Evolutionary conservation across 2,797 vertebrate species (phyloP).

Genomic region (Poeciliopsis paucimaculata): DNA sequence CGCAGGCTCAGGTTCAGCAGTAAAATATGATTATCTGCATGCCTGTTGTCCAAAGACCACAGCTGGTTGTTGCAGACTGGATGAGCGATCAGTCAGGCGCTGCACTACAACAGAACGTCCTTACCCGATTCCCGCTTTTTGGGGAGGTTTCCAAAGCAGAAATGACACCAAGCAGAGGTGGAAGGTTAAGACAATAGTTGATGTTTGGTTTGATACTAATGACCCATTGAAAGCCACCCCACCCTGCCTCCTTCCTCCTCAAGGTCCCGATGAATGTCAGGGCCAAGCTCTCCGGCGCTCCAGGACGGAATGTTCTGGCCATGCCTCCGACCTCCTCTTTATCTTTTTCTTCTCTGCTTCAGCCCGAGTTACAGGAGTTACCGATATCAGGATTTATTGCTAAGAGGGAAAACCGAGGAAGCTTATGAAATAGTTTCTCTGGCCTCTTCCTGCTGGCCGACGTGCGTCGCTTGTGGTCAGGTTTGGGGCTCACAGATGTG

Average conservation of each 20-base stretch:
- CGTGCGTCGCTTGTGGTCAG: slow-evolving; percentile 26
- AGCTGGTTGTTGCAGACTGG: slow-evolving; percentile 30
- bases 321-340: slow-evolving; percentile 42
- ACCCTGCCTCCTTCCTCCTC: background rate
- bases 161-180: slow-evolving; percentile 33
- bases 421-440: slow-evolving; percentile 41
- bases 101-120: slow-evolving; percentile 28
- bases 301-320: slow-evolving; percentile 65
- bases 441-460: slow-evolving; percentile 23
- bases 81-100: slow-evolving; percentile 41
- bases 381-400: slow-evolving; percentile 61
- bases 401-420: slow-evolving; percentile 25
- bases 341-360: slow-evolving; percentile 31
- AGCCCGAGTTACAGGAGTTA: slow-evolving; percentile 58
- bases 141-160: slow-evolving; percentile 35
- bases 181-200: slow-evolving; percentile 33
- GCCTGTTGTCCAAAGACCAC: slow-evolving; percentile 25
- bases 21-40: slow-evolving; percentile 26
- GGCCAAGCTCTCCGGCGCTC: slow-evolving; percentile 26
- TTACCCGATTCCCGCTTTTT: slow-evolving; percentile 43
- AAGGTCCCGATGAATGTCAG: slow-evolving; percentile 52
- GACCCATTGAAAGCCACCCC: slow-evolving; percentile 38
- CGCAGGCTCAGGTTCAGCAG: slow-evolving; percentile 27
- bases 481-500: slow-evolving; percentile 64
- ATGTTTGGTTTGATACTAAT: slow-evolving; percentile 38